Base-by-base conservation (phyloP, 2,888 invertebrate genomes). In the Tipula unca region DNA sequence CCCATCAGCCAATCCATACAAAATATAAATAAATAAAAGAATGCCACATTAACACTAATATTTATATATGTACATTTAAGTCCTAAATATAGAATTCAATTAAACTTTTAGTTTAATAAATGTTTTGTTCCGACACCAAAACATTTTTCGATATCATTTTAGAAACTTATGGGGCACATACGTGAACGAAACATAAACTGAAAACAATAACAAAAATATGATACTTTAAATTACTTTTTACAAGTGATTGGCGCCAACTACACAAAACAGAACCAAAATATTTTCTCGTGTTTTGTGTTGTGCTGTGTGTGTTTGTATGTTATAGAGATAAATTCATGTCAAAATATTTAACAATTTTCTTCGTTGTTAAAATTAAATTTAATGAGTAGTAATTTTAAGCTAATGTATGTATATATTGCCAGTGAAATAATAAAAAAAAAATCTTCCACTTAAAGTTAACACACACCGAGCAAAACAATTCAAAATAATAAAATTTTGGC, bases 211-310 rank as follows among this genome's bases (percentile, higher is more conserved):
- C 69, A 69, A 69, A 69, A 69, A 69, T 69, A 69, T 69, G 69
- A 69, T 69, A 69, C 69, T 69, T 69, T 69, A 69, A 69, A 69
- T 25, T 69, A 25, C 8, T 69, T 25, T 69, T 69, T 25, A 69
- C 69, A 69, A 69, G 69, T 69, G 69, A 69, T 69, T 69, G 69
- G 69, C 69, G 69, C 69, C 69, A 69, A 69, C 69, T 69, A 69
- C 69, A 69, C 69, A 69, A 69, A 69, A 69, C 69, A 69, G 69
- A 69, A 69, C 69, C 69, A 25, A 69, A 69, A 69, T 25, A 69
- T 25, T 20, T 69, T 69, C 69, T 54, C 69, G 8, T 25, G 69
- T 69, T 25, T 13, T 69, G 69, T 25, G 69, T 69, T 25, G 48
- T 17, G 48, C 48, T 48, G 17, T 69, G 25, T 13, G 48, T 48